Percentiles rank a stretch among this genome's conserved stretches.
Evolutionary conservation across 2,888 invertebrate genomes (phyloP).

Genomic region (Rosalia funebris): DNA sequence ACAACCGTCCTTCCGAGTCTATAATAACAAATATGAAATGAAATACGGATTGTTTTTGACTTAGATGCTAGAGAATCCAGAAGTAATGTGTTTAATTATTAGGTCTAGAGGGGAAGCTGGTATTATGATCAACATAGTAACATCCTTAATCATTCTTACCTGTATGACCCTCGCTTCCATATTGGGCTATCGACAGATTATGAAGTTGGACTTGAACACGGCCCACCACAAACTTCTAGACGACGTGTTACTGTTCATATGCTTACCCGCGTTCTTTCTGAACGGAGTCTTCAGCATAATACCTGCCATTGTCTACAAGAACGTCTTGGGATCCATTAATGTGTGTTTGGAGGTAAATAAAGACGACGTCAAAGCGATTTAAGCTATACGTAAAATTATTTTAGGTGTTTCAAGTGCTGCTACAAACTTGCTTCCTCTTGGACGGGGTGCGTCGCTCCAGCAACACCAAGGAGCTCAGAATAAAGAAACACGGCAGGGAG

Average conservation of each 20-base stretch:
- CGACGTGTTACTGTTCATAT: constrained; percentile 76
- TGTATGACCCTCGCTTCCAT: constrained; percentile 70
- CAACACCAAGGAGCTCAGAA: constrained; percentile 71
- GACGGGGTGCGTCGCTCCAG: constrained; percentile 81
- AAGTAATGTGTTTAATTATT: background rate
- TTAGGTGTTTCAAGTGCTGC: constrained; percentile 77
- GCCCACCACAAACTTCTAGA: constrained; percentile 74
- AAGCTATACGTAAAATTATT: no score
- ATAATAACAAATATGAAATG: no score
- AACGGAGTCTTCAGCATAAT: constrained; percentile 76
- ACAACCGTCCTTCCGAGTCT: no score
- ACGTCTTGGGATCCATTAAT: constrained; percentile 41
- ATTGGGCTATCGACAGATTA: constrained; percentile 72
- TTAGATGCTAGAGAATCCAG: no score
- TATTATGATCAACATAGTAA: constrained; percentile 65
- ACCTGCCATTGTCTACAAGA: constrained; percentile 66
- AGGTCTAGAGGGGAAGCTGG: constrained; percentile 61
- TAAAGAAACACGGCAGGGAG: constrained; percentile 78
- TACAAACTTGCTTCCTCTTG: constrained; percentile 79
- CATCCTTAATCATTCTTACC: constrained; percentile 68
- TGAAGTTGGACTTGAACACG: constrained; percentile 73
- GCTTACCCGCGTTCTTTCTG: constrained; percentile 78
- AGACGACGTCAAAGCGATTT: no score
- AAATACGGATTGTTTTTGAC: no score
- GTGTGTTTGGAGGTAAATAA: constrained; percentile 49